Evolutionary conservation across 1,140 invertebrate genomes (phyloP).

Genomic region (Papilio polytes): DNA sequence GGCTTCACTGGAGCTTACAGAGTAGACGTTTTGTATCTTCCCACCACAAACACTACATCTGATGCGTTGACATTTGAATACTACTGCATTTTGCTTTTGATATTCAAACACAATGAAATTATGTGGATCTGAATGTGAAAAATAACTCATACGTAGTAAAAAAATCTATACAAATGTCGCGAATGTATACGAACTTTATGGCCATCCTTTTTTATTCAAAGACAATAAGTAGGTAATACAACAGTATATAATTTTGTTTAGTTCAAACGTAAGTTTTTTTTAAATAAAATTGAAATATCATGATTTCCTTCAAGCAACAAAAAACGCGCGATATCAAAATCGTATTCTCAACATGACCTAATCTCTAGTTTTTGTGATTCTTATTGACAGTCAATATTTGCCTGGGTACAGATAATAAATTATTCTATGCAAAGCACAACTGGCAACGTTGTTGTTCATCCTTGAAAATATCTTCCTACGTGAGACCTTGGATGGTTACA

Average conservation of each 20-base stretch:
- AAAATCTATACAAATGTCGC: background rate
- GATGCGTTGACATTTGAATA: conserved; percentile 29
- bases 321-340: conserved; percentile 16
- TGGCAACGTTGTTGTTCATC: conserved; percentile 37
- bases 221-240: too few species aligned
- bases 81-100: conserved; percentile 5
- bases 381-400: conserved; percentile 18
- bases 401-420: conserved; percentile 6
- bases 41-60: conserved; percentile 13
- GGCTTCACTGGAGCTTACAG: conserved; percentile 18
- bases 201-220: too few species aligned
- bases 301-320: background rate
- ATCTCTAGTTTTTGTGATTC: conserved; percentile 22
- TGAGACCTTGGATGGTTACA: conserved; percentile 44
- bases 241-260: too few species aligned
- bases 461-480: conserved; percentile 46
- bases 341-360: background rate
- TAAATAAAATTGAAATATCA: background rate
- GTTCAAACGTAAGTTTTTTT: too few species aligned
- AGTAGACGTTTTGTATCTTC: background rate
- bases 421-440: conserved; percentile 2
- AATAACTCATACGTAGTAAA: background rate
- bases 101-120: background rate
- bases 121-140: background rate
- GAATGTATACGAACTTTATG: too few species aligned